phyloP scores from a whole-genome alignment of 2,113 vertebrate genomes.

The Pipra filicauda region DNA sequence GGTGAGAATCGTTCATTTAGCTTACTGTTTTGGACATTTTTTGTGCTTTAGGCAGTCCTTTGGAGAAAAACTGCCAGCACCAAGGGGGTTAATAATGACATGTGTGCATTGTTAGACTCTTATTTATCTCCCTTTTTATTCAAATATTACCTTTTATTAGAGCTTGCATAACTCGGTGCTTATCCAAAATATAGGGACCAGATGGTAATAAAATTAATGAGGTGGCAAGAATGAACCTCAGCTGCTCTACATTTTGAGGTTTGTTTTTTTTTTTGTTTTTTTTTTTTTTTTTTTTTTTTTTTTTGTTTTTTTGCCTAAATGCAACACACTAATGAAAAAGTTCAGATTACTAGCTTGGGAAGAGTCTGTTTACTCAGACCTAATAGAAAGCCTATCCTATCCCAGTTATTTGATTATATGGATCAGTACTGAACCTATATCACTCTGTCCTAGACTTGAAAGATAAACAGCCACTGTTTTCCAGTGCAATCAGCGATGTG shows the following conservation, averaged over 20 bases:
- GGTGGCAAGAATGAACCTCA: slow-evolving; percentile 43
- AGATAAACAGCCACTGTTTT: neutral
- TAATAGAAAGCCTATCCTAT: neutral
- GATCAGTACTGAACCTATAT: neutral
- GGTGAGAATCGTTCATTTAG: slow-evolving; percentile 68
- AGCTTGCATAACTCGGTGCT: slow-evolving; percentile 3
- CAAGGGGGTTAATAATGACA: neutral
- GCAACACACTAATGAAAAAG: neutral
- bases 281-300: slow-evolving; percentile 39
- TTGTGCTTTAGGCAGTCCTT: neutral
- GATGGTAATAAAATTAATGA: slow-evolving; percentile 63
- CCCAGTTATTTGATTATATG: neutral
- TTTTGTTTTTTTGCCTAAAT: slow-evolving; percentile 27
- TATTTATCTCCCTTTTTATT: slow-evolving; percentile 11
- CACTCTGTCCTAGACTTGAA: neutral
- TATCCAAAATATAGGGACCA: slow-evolving; percentile 38
- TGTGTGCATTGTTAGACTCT: neutral
- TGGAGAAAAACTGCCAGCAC: neutral
- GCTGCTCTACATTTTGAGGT: slow-evolving; percentile 31
- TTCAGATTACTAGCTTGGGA: slow-evolving; percentile 3
- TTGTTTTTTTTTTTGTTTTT: neutral
- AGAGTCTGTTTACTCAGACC: slow-evolving; percentile 13
- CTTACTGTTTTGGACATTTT: neutral
- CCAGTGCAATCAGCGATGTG: neutral
- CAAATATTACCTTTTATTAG: slow-evolving; percentile 47